Evolutionary conservation across 1,140 invertebrate genomes (phyloP).

Genomic region (Aphis craccivora): DNA sequence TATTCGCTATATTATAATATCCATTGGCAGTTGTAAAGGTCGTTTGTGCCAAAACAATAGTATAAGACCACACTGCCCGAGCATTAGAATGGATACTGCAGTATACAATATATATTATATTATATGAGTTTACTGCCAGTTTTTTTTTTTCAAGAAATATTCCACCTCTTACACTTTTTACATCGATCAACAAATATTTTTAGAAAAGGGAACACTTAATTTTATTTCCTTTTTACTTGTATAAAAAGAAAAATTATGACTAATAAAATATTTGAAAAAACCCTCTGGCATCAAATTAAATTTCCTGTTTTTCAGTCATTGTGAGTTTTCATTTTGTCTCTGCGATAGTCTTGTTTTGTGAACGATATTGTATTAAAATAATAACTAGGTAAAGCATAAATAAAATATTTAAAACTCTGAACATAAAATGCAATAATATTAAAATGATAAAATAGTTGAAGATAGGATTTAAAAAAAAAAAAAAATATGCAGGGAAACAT

Average conservation of each 20-base stretch:
- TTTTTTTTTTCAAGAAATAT: neutral
- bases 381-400: neutral
- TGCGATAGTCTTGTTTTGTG: neutral
- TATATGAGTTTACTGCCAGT: neutral
- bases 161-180: no score
- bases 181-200: neutral
- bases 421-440: neutral
- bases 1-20: neutral
- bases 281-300: no score
- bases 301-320: no score
- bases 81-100: neutral
- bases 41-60: neutral
- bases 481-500: no score
- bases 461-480: neutral
- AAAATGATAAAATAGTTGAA: neutral
- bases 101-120: neutral
- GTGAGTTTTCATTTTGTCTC: no score
- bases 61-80: neutral
- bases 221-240: neutral
- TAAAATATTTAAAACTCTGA: neutral
- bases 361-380: neutral
- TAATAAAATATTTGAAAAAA: no score
- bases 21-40: neutral
- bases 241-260: no score
- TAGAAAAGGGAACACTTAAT: neutral